Evolutionary conservation across 2,888 invertebrate genomes (phyloP).

Genomic region (Drosophila gaucha): DNA sequence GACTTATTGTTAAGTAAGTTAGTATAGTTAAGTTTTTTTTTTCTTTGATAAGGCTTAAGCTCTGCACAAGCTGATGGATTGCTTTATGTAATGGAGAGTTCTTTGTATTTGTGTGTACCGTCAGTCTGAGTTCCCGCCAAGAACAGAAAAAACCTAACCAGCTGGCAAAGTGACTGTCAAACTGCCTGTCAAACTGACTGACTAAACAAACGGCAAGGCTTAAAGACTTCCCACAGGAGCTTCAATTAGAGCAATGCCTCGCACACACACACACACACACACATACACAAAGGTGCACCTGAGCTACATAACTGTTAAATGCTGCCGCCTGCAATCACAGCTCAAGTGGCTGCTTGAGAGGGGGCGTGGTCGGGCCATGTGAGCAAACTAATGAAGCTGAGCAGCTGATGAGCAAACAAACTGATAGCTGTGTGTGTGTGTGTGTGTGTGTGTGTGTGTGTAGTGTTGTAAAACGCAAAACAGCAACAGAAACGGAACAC

Average conservation of each 20-base stretch:
- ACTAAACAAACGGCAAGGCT: constrained; percentile 1
- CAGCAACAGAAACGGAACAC: too few relatives aligned
- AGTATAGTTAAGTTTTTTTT: not conserved
- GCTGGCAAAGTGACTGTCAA: constrained; percentile 13
- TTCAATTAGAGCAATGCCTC: constrained; percentile 42
- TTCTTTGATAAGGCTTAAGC: constrained; percentile 1
- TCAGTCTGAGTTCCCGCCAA: not conserved
- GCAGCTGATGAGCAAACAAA: constrained; percentile 62
- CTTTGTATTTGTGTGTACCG: not conserved
- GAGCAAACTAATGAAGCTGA: constrained; percentile 54
- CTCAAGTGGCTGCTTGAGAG: constrained; percentile 25
- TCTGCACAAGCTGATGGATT: constrained; percentile 3
- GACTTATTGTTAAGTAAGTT: constrained; percentile 34
- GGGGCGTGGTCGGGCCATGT: not conserved
- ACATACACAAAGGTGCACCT: constrained; percentile 28
- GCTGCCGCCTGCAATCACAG: constrained; percentile 25
- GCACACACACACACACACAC: constrained; percentile 22
- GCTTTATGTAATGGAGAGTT: not conserved
- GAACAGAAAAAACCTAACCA: not conserved
- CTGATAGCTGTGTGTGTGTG: constrained; percentile 33
- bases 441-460: constrained; percentile 19
- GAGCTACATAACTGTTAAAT: constrained; percentile 37
- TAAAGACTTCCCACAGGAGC: constrained; percentile 4
- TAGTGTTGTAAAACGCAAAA: constrained; percentile 45
- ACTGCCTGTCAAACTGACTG: constrained; percentile 10